These are phyloP conservation scores for Sesia bembeciformis DNA, from an alignment of 2,888 invertebrate genomes.

Conservation along the genomic window DNA sequence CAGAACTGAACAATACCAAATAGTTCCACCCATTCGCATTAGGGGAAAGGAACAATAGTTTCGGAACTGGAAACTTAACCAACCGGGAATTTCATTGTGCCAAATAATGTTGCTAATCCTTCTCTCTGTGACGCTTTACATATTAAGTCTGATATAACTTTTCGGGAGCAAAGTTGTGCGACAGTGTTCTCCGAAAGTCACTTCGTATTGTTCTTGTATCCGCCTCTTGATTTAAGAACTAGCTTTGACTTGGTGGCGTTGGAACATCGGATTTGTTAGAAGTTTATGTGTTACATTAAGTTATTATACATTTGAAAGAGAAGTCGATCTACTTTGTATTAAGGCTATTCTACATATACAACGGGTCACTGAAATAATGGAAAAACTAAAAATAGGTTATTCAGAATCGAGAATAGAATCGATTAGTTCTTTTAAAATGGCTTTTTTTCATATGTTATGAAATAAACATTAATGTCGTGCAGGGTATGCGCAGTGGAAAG, in stretches of 20 bases:
- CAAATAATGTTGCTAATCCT: constrained; percentile 41
- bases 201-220: constrained; percentile 1
- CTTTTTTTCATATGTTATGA: too few relatives aligned
- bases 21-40: constrained; percentile 4
- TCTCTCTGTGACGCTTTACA: constrained; percentile 40
- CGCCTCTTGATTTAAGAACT: background rate
- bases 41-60: constrained; percentile 4
- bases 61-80: constrained; percentile 17
- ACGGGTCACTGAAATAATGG: too few relatives aligned
- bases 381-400: too few relatives aligned
- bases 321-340: too few relatives aligned
- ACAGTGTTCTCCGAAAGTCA: constrained; percentile 5
- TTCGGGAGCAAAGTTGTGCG: constrained; percentile 3
- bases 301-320: too few relatives aligned
- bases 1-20: constrained; percentile 6
- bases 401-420: too few relatives aligned
- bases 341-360: too few relatives aligned
- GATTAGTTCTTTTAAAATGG: too few relatives aligned
- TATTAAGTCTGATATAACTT: constrained; percentile 36
- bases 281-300: too few relatives aligned
- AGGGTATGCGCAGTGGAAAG: too few relatives aligned
- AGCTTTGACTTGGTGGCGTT: background rate
- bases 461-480: too few relatives aligned
- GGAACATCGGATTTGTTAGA: too few relatives aligned
- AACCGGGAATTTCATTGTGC: constrained; percentile 29